Conservation (phyloP, 2,797 vertebrate genomes). For the Intellagama lesueurii region DNA sequence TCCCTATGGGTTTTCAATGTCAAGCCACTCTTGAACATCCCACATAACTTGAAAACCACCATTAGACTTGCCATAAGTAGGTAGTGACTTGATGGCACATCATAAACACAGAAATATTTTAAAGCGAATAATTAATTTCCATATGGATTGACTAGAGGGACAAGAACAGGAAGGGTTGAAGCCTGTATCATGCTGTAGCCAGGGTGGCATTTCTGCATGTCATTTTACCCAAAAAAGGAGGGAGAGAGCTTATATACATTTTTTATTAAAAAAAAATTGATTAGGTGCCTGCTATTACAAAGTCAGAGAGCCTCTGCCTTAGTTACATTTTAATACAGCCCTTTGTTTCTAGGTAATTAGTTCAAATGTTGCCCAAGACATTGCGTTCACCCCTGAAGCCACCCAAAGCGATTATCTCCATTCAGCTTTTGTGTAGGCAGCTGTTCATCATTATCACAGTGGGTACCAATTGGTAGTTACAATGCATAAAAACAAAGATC, state of each 20-base stretch:
- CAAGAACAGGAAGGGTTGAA: background rate
- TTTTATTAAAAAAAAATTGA: background rate
- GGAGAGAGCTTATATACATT: background rate
- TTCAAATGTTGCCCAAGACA: slow-evolving; percentile 36
- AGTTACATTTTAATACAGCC: slow-evolving; percentile 28
- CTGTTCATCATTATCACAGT: slow-evolving; percentile 34
- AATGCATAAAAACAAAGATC: background rate
- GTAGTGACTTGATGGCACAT: too few relatives aligned
- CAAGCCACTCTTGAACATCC: too few relatives aligned
- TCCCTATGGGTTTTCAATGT: too few relatives aligned
- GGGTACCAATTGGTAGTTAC: slow-evolving; percentile 36
- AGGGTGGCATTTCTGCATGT: background rate
- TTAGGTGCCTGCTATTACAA: background rate
- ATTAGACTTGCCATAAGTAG: too few relatives aligned
- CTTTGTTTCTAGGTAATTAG: slow-evolving; percentile 34
- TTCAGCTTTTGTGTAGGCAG: slow-evolving; percentile 35
- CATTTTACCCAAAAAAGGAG: background rate
- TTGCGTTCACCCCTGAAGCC: slow-evolving; percentile 32
- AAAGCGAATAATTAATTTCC: too few relatives aligned
- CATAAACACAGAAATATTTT: too few relatives aligned
- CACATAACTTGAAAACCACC: too few relatives aligned
- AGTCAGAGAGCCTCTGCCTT: slow-evolving; percentile 6
- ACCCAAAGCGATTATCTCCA: slow-evolving; percentile 24
- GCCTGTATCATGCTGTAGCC: background rate
- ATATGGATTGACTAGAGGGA: background rate